These are phyloP conservation scores for Manis crassicaudata DNA, from an alignment of 2,797 vertebrate genomes.

Conservation along the genomic window DNA sequence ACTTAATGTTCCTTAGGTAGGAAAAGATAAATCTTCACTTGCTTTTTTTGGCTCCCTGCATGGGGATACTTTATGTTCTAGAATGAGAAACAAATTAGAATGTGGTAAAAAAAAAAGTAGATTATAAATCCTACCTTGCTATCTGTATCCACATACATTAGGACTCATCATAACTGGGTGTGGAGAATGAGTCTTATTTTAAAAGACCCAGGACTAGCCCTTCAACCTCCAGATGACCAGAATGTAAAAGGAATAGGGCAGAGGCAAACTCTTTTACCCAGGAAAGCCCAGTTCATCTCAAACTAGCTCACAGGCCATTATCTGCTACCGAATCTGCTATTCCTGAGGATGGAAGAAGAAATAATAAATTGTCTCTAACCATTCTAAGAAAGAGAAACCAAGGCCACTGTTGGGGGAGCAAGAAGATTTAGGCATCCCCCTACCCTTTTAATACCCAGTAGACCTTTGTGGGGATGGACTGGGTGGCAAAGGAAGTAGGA, in stretches of 20 bases:
- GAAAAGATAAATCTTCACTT: slow-evolving; percentile 41
- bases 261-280: neutral
- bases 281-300: slow-evolving; percentile 1
- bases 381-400: slow-evolving; percentile 28
- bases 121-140: slow-evolving; percentile 31
- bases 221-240: slow-evolving; percentile 30
- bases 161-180: neutral
- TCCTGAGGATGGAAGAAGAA: slow-evolving; percentile 8
- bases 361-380: slow-evolving; percentile 15
- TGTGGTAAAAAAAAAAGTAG: slow-evolving; percentile 15
- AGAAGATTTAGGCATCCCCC: neutral
- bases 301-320: slow-evolving; percentile 13
- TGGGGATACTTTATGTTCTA: slow-evolving; percentile 41
- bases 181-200: neutral
- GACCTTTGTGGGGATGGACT: neutral
- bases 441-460: neutral
- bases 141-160: neutral
- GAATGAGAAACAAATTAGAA: slow-evolving; percentile 22
- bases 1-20: neutral
- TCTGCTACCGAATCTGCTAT: neutral
- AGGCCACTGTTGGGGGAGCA: neutral
- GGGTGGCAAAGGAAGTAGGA: neutral
- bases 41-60: neutral
- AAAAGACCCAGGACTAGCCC: slow-evolving; percentile 13
- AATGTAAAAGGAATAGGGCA: neutral